Conservation (phyloP, 2,888 invertebrate species). For the Diabrotica balteata region DNA sequence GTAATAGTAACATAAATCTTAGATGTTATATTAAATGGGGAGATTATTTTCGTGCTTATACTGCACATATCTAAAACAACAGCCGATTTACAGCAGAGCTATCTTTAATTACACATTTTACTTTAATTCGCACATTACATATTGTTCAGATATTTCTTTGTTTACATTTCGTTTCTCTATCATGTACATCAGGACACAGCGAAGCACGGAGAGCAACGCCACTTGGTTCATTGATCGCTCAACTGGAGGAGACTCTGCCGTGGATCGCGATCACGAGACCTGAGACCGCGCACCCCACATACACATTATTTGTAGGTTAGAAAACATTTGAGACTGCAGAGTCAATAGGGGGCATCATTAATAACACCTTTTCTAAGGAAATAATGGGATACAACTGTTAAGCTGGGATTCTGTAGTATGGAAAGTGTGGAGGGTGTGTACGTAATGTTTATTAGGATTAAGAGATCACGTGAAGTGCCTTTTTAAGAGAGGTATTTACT, state of each 20-base stretch:
- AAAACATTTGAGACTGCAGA: slow-evolving; percentile 38
- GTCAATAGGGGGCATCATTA: slow-evolving; percentile 53
- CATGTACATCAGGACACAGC: slow-evolving; percentile 8
- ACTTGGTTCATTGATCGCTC: slow-evolving; percentile 25
- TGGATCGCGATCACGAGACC: neutral
- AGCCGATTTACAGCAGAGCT: too few species aligned
- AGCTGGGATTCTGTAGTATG: slow-evolving; percentile 10
- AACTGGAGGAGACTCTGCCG: slow-evolving; percentile 12
- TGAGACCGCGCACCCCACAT: slow-evolving; percentile 8
- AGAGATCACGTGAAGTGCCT: too few species aligned
- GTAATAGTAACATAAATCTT: too few species aligned
- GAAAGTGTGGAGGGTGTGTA: too few species aligned
- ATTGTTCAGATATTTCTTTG: neutral
- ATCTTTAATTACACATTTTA: too few species aligned
- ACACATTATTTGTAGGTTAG: slow-evolving; percentile 14
- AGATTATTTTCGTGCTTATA: too few species aligned
- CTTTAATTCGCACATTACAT: too few species aligned
- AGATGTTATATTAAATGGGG: too few species aligned
- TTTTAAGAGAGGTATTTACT: too few species aligned
- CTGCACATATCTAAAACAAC: too few species aligned
- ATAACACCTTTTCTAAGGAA: slow-evolving; percentile 44
- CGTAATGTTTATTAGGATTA: too few species aligned
- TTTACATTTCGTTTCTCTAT: neutral
- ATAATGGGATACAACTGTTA: slow-evolving; percentile 33
- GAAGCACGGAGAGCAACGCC: slow-evolving; percentile 15